phyloP scores from a whole-genome alignment of 1,140 invertebrate genomes.

The Drosophila kurseongensis region DNA sequence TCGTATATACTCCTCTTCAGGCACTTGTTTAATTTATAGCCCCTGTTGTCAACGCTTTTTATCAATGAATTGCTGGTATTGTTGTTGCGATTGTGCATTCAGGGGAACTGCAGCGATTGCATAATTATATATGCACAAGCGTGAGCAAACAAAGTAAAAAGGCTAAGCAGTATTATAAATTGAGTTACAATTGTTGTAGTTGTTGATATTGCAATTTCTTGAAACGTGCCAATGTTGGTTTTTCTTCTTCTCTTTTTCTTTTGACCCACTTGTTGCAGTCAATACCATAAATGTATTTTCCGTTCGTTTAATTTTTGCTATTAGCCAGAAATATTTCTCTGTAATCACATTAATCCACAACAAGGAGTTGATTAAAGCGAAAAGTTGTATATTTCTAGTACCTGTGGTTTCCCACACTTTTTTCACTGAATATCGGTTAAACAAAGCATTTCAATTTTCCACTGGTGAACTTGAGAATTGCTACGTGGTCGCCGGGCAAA shows the following conservation, averaged over 20 bases:
- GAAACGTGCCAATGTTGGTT: conserved; percentile 38
- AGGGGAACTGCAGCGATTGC: conserved; percentile 51
- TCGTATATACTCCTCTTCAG: background rate
- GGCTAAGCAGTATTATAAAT: conserved; percentile 24
- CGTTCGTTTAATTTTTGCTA: too few species aligned
- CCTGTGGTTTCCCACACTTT: conserved; percentile 39
- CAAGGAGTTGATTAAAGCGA: background rate
- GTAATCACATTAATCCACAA: background rate
- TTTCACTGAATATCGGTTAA: conserved; percentile 17
- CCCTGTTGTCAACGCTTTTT: conserved; percentile 40
- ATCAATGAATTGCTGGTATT: conserved; percentile 68
- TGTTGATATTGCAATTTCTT: conserved; percentile 45
- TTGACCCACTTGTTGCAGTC: conserved; percentile 72
- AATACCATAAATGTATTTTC: conserved; percentile 38
- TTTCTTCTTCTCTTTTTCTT: conserved; percentile 13
- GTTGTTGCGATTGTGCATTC: conserved; percentile 26
- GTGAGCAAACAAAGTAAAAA: conserved; percentile 49
- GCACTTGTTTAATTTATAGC: conserved; percentile 49
- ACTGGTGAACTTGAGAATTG: conserved; percentile 39
- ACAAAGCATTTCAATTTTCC: conserved; percentile 25
- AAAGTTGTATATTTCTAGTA: background rate
- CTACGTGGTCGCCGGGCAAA: conserved; percentile 42
- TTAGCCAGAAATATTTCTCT: background rate
- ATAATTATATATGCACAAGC: conserved; percentile 46
- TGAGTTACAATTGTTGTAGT: conserved; percentile 15